Conservation (phyloP, 2,113 vertebrate species). For the Hemicordylus capensis region DNA sequence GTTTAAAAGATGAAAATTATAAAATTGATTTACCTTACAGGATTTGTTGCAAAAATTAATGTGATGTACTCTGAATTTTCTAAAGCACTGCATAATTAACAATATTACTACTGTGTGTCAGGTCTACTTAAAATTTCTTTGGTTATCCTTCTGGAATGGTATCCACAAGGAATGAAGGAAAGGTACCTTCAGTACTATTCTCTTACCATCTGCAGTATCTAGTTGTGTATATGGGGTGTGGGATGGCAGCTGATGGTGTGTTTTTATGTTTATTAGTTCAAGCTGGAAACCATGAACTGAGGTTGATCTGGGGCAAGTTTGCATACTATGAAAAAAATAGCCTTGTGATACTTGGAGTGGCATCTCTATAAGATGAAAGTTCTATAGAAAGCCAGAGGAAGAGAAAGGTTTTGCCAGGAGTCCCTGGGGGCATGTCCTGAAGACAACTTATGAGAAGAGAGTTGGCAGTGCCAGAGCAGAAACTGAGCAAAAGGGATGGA, state of each 20-base stretch:
- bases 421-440: neutral
- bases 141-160: neutral
- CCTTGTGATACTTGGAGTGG: too few species aligned
- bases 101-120: neutral
- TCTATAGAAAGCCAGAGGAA: neutral
- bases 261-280: neutral
- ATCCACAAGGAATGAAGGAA: neutral
- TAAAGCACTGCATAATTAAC: neutral
- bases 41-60: neutral
- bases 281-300: neutral
- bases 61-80: neutral
- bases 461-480: slow-evolving; percentile 35
- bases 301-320: neutral
- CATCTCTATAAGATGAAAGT: neutral
- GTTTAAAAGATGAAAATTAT: neutral
- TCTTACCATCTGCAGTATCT: neutral
- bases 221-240: neutral
- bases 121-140: neutral
- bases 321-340: neutral
- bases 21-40: neutral
- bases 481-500: slow-evolving; percentile 36
- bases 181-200: neutral
- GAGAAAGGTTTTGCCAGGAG: slow-evolving; percentile 32
- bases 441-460: slow-evolving; percentile 19
- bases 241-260: neutral